A percentile compares a stretch with the other conserved stretches of the same genome.
Evolutionary conservation across 2,797 vertebrate species (phyloP).

Genomic region (Neomorphus geoffroyi): DNA sequence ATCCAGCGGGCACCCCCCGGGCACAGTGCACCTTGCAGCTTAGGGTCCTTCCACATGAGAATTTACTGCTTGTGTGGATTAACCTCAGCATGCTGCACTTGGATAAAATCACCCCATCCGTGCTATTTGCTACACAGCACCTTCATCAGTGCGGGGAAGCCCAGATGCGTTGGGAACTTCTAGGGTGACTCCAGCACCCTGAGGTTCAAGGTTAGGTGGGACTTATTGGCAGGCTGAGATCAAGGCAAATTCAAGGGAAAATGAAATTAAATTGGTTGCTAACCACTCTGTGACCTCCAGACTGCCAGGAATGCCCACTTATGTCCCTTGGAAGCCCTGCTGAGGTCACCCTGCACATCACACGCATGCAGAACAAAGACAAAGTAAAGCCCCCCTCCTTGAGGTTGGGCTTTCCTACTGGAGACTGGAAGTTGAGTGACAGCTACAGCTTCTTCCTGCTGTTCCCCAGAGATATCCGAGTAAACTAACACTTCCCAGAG

Average conservation of each 20-base stretch:
- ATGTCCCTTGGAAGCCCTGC: neutral
- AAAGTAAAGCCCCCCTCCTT: neutral
- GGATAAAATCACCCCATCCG: neutral
- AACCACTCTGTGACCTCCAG: neutral
- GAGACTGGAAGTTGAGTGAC: neutral
- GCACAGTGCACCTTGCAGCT: neutral
- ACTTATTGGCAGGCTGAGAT: neutral
- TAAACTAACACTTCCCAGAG: neutral
- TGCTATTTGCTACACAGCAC: neutral
- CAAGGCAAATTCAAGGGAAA: slow-evolving; percentile 2
- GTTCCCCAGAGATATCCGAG: neutral
- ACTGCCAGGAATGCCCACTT: neutral
- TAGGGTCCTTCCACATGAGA: neutral
- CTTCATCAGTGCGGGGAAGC: neutral
- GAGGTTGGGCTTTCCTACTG: neutral
- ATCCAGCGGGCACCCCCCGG: neutral
- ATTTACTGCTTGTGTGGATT: neutral
- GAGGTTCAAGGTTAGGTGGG: neutral
- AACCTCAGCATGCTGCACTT: neutral
- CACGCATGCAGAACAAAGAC: neutral
- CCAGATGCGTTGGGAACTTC: neutral
- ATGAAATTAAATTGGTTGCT: neutral
- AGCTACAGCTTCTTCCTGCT: neutral
- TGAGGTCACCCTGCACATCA: neutral
- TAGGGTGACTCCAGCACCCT: neutral